phyloP scores from a whole-genome alignment of 1,140 invertebrate species.

The Lasioglossum baleicum region DNA sequence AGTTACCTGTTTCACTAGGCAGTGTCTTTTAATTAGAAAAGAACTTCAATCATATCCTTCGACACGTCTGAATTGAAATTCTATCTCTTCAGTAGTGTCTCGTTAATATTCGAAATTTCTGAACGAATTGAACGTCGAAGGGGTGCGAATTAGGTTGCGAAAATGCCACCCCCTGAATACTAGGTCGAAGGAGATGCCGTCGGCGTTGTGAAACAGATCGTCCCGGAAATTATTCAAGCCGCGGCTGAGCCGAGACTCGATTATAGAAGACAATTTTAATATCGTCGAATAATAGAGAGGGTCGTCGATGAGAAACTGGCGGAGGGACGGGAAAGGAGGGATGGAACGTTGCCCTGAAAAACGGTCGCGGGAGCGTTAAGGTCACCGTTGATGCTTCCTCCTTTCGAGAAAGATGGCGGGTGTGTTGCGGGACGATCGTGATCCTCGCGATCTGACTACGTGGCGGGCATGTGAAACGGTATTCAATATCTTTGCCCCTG shows the following conservation, averaged over 20 bases:
- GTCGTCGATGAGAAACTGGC: constrained; percentile 28
- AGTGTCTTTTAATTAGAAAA: too few species aligned
- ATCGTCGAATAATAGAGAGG: constrained; percentile 71
- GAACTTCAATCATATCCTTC: too few species aligned
- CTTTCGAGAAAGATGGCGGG: constrained; percentile 9
- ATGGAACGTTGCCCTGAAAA: constrained; percentile 44
- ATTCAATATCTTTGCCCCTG: constrained; percentile 73
- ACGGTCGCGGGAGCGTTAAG: constrained; percentile 56
- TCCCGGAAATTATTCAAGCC: constrained; percentile 56
- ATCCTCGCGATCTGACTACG: constrained; percentile 68
- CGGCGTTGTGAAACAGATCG: not conserved
- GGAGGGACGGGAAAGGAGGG: constrained; percentile 16
- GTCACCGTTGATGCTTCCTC: constrained; percentile 56
- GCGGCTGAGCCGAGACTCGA: constrained; percentile 29
- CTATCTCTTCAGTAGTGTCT: too few species aligned
- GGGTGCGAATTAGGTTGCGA: too few species aligned
- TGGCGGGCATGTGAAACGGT: constrained; percentile 77
- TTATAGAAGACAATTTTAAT: constrained; percentile 76
- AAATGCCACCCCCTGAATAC: not conserved
- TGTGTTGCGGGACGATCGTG: constrained; percentile 29
- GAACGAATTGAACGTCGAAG: too few species aligned
- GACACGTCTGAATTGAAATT: too few species aligned
- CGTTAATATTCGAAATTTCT: too few species aligned
- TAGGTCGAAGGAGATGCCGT: constrained; percentile 18
- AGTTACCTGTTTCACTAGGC: too few species aligned